Percentiles rank a stretch among this genome's conserved stretches.
These are phyloP conservation scores for Leptopterna dolabrata DNA, from an alignment of 2,888 invertebrate species.

Conservation along the genomic window DNA sequence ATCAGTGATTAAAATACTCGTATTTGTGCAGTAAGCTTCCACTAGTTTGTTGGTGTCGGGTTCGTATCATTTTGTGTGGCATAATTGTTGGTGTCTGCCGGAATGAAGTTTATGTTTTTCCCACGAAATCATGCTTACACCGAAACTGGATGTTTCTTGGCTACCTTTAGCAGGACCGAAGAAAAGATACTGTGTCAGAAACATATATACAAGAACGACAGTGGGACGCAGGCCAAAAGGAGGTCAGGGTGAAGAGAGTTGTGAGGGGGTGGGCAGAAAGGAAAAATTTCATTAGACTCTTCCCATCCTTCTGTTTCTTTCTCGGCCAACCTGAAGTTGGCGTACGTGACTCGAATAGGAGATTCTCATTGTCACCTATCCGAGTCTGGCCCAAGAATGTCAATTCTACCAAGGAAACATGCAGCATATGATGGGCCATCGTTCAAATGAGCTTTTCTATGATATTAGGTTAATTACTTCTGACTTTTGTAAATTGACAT, in stretches of 20 bases:
- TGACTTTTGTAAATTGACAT: no score
- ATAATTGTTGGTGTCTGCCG: no score
- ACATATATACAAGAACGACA: neutral
- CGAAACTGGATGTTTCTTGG: neutral
- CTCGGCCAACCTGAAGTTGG: slow-evolving; percentile 44
- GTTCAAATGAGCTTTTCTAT: neutral
- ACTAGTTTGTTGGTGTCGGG: no score
- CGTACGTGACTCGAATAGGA: slow-evolving; percentile 33
- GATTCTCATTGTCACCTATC: slow-evolving; percentile 28
- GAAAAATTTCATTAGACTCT: slow-evolving; percentile 49
- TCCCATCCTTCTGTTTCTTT: slow-evolving; percentile 45
- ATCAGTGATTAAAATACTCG: no score
- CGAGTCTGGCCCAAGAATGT: slow-evolving; percentile 30
- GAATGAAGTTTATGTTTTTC: neutral
- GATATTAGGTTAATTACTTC: neutral
- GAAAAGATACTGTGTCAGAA: neutral
- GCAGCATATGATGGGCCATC: neutral
- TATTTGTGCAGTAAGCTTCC: no score
- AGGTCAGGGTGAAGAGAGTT: neutral
- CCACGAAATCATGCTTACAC: neutral
- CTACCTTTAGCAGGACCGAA: neutral
- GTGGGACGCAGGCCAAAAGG: slow-evolving; percentile 3
- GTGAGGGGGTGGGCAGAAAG: neutral
- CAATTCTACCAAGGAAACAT: neutral
- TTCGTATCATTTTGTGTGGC: no score